Percentiles rank a stretch among this genome's conserved stretches.
phyloP scores from a whole-genome alignment of 2,888 invertebrate genomes.

The Lumbricus terrestris region DNA sequence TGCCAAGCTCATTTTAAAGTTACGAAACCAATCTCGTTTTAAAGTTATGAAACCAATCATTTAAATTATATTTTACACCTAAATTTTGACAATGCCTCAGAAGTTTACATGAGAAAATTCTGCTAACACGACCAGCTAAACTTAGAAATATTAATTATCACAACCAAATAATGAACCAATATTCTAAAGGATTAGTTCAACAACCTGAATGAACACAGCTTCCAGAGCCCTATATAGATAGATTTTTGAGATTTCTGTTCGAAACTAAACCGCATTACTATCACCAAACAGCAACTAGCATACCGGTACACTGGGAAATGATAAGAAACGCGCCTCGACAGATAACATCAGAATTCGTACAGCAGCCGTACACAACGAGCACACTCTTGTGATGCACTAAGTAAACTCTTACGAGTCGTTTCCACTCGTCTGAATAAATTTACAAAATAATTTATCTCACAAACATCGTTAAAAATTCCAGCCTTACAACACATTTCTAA shows the following conservation, averaged over 20 bases:
- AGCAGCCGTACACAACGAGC: background rate
- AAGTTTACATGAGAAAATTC: background rate
- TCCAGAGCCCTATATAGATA: too few species aligned
- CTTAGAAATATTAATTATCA: background rate
- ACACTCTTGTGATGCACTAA: rapidly evolving
- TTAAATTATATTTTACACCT: background rate
- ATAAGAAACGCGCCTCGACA: background rate
- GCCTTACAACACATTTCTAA: background rate
- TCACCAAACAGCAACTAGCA: background rate
- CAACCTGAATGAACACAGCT: background rate
- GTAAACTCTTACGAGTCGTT: background rate
- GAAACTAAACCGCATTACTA: background rate
- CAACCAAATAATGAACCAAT: background rate
- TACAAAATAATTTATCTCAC: background rate
- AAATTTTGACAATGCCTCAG: background rate
- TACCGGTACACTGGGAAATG: background rate
- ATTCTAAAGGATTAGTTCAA: background rate
- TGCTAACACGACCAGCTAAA: background rate
- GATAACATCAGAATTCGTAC: background rate
- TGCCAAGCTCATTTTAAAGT: background rate
- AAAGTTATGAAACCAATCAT: background rate
- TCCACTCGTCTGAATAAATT: background rate
- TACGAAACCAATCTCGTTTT: too few species aligned
- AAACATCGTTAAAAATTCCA: background rate
- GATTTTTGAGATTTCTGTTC: background rate